Evolutionary conservation across 2,888 invertebrate genomes (phyloP).

Genomic region (Dynastes grantii): DNA sequence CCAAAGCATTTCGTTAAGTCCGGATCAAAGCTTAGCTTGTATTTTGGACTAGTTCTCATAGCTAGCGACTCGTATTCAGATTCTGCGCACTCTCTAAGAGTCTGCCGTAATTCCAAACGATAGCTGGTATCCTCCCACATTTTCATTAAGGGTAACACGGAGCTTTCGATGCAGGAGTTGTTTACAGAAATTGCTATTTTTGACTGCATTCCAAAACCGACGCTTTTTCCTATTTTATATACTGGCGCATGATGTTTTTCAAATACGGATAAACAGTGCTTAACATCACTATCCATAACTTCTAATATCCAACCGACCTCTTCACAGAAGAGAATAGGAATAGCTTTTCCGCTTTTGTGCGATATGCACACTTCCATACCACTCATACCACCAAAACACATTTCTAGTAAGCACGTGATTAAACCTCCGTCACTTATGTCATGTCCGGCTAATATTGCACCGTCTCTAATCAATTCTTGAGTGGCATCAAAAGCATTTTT

Average conservation of each 20-base stretch:
- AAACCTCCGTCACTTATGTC: conserved; percentile 98
- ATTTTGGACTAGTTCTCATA: conserved; percentile 81
- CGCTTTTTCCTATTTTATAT: conserved; percentile 79
- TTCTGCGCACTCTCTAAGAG: conserved; percentile 83
- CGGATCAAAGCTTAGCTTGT: conserved; percentile 82
- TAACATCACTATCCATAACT: conserved; percentile 74
- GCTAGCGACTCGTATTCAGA: conserved; percentile 84
- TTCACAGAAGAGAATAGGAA: conserved; percentile 86
- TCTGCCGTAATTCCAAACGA: conserved; percentile 88
- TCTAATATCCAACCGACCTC: conserved; percentile 91
- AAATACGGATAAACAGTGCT: conserved; percentile 76
- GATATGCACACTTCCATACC: conserved; percentile 81
- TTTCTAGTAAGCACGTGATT: conserved; percentile 91
- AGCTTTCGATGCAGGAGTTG: conserved; percentile 76
- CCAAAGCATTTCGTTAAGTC: conserved; percentile 71
- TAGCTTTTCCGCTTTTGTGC: conserved; percentile 73
- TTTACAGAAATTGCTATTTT: conserved; percentile 76
- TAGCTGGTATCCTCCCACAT: conserved; percentile 98
- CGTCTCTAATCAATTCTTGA: conserved; percentile 85
- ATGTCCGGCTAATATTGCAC: conserved; percentile 87
- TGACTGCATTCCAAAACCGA: conserved; percentile 79
- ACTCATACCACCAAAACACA: conserved; percentile 95
- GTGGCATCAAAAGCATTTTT: conserved; percentile 86
- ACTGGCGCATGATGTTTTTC: conserved; percentile 75
- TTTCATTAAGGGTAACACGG: conserved; percentile 80